Evolutionary conservation across 2,888 invertebrate genomes (phyloP).

Genomic region (Theretra japonica): DNA sequence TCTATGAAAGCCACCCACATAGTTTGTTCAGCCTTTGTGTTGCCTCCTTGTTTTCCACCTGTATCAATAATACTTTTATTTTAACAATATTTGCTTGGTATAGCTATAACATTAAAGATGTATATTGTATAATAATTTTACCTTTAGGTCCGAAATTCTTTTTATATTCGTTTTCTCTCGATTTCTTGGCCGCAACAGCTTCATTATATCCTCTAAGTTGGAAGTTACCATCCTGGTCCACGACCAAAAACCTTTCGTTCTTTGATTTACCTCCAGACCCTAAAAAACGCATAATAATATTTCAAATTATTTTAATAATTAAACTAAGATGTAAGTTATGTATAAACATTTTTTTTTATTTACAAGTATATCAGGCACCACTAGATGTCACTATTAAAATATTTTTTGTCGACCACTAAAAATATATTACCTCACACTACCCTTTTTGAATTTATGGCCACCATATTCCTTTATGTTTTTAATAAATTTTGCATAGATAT

Average conservation of each 20-base stretch:
- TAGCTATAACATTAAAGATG: neutral
- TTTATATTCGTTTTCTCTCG: conserved; percentile 74
- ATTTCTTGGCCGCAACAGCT: conserved; percentile 81
- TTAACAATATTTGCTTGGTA: neutral
- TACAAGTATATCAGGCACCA: too few species aligned
- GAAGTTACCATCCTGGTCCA: conserved; percentile 92
- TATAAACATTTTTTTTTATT: too few species aligned
- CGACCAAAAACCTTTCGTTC: conserved; percentile 90
- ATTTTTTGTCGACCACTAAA: too few species aligned
- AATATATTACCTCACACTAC: too few species aligned
- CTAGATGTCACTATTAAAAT: too few species aligned
- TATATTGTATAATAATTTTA: conserved; percentile 40
- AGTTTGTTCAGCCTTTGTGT: conserved; percentile 90
- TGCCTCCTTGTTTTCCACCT: conserved; percentile 73
- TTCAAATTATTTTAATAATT: neutral
- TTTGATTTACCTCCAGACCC: conserved; percentile 89
- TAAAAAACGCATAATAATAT: neutral
- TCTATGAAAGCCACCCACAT: conserved; percentile 93
- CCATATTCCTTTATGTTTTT: too few species aligned
- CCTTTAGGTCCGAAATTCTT: conserved; percentile 81
- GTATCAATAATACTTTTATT: conserved; percentile 31
- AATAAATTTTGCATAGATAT: too few species aligned
- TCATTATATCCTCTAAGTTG: conserved; percentile 86
- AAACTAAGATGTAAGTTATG: too few species aligned
- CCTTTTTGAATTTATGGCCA: too few species aligned